Evolutionary conservation across 2,888 invertebrate genomes (phyloP), one percentile per base, ranked within the genome.

Genomic region (Zaprionus lineosus): DNA sequence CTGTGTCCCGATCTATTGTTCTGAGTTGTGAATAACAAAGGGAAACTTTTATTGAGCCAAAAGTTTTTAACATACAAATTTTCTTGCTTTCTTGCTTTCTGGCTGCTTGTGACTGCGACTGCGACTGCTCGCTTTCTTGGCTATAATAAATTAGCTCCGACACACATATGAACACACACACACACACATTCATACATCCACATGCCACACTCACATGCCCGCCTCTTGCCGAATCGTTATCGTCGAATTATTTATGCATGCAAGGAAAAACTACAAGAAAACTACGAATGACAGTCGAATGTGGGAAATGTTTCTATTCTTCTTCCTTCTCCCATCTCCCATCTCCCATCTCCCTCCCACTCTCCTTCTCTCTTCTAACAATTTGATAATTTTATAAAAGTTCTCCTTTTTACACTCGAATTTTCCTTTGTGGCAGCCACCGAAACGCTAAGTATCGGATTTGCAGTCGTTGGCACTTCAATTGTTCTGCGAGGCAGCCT

Each of bases 41-140:
- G 63, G 50, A 74, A 78, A 85, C 84, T 79, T 79, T 83, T 78
- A 78, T 85, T 85, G 81, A 83, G 68, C 75, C 60, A 78, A 82
- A 77, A 84, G 55, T 83, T 78, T 83, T 85, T 37, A 71, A 71
- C 77, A 79, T 78, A 85, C 84, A 82, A 83, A 79, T 83, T 83
- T 78, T 76, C 84, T 76, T 79, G 62, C 40, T 64, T 61, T 66
- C 73, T 44, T 65, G 21, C 46, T 34, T 50, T 48, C n/a, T n/a
- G n/a, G n/a, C n/a, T n/a, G n/a, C n/a, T n/a, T n/a, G n/a, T n/a
- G n/a, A n/a, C n/a, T n/a, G n/a, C n/a, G n/a, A n/a, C n/a, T n/a
- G n/a, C 34, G 50, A 48, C 43, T 68, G 58, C 46, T 70, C 57
- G 57, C 60, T 73, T 74, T 82, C 67, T 67, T 75, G 52, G 81